Percentiles rank a stretch among this genome's conserved stretches.
Conservation (phyloP, 2,888 invertebrate species). For the Embidobia sp. region DNA sequence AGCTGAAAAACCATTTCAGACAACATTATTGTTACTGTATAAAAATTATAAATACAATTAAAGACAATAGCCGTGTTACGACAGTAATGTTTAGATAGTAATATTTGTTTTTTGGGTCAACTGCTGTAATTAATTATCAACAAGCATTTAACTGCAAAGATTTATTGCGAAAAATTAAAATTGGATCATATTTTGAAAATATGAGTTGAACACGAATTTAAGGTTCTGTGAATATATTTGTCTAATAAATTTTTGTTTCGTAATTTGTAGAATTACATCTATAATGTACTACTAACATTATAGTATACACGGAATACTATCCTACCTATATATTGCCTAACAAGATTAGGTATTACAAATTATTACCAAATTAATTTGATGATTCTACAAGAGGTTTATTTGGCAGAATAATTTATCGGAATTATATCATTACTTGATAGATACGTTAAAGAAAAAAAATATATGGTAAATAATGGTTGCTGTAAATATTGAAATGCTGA, state of each 20-base stretch:
- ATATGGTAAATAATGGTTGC: too few species aligned
- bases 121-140: not conserved
- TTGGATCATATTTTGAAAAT: not conserved
- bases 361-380: slow-evolving; percentile 10
- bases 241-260: slow-evolving; percentile 16
- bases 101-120: too few species aligned
- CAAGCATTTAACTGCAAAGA: not conserved
- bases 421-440: too few species aligned
- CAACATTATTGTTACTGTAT: too few species aligned
- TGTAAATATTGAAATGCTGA: not conserved
- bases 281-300: not conserved
- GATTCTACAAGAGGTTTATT: not conserved
- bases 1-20: too few species aligned
- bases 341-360: slow-evolving; percentile 21
- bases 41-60: too few species aligned
- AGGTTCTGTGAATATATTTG: too few species aligned
- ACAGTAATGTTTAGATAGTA: too few species aligned
- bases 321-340: not conserved
- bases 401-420: not conserved
- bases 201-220: too few species aligned
- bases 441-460: not conserved
- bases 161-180: not conserved
- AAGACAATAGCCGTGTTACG: too few species aligned
- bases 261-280: slow-evolving; percentile 13
- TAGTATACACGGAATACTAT: slow-evolving; percentile 18